phyloP scores from a whole-genome alignment of 2,888 invertebrate species.

The Spicauda simplicius region DNA sequence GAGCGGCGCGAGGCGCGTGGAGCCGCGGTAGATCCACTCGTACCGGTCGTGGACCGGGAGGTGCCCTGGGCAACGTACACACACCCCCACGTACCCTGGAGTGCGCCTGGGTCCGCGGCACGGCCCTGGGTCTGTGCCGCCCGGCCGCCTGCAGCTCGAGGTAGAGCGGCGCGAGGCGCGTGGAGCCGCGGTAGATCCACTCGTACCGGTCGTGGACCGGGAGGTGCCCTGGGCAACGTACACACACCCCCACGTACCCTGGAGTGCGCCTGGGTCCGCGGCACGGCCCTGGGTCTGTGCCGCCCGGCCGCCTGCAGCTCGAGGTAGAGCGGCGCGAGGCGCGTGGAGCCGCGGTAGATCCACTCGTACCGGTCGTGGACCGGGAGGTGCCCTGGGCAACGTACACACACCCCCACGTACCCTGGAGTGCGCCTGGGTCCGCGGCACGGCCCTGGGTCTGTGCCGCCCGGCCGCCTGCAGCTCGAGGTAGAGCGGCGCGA shows the following conservation, averaged over 20 bases:
- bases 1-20: conserved; percentile 88
- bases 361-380: too few species aligned
- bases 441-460: conserved; percentile 59
- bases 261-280: conserved; percentile 55
- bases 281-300: conserved; percentile 59
- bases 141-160: conserved; percentile 73
- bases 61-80: too few species aligned
- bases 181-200: conserved; percentile 98
- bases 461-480: conserved; percentile 68
- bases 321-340: conserved; percentile 85
- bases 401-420: too few species aligned
- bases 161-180: conserved; percentile 87
- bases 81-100: conserved; percentile 55
- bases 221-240: too few species aligned
- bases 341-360: conserved; percentile 97
- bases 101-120: conserved; percentile 61
- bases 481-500: conserved; percentile 82
- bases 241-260: too few species aligned
- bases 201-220: too few species aligned
- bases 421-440: conserved; percentile 56
- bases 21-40: conserved; percentile 98
- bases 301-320: conserved; percentile 73
- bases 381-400: too few species aligned
- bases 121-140: conserved; percentile 56
- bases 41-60: too few species aligned